Evolutionary conservation across 2,797 vertebrate genomes (phyloP).

Genomic region (Sebastes hubbsi): DNA sequence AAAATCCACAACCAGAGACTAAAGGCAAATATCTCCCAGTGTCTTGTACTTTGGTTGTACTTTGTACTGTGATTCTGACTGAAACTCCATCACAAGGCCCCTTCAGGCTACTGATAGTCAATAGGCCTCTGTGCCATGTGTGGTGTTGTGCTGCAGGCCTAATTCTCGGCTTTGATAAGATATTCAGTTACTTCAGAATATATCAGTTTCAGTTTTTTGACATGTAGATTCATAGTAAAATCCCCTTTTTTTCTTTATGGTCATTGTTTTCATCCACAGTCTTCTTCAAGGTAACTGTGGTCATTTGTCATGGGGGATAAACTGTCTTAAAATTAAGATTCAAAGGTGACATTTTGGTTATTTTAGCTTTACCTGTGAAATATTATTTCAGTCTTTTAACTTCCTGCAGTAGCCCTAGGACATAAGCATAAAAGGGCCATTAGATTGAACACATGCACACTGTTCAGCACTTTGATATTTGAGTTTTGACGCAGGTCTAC

Average conservation of each 20-base stretch:
- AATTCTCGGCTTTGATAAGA: conserved; percentile 65
- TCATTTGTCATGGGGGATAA: conserved; percentile 16
- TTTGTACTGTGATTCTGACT: conserved; percentile 55
- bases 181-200: conserved; percentile 59
- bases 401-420: conserved; percentile 14
- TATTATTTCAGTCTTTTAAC: conserved; percentile 5
- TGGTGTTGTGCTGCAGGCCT: conserved; percentile 64
- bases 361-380: conserved; percentile 3
- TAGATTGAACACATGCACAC: background rate
- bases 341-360: background rate
- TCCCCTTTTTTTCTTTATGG: conserved; percentile 7
- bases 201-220: conserved; percentile 56
- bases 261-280: conserved; percentile 22
- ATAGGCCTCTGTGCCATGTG: conserved; percentile 42
- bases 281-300: background rate
- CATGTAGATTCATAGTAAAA: conserved; percentile 28
- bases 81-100: conserved; percentile 58
- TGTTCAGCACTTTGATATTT: conserved; percentile 18
- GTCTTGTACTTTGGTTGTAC: conserved; percentile 44
- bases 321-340: conserved; percentile 7
- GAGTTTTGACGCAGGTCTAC: background rate
- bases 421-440: conserved; percentile 7
- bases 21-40: conserved; percentile 51
- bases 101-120: conserved; percentile 61
- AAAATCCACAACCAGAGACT: conserved; percentile 44